Evolutionary conservation across 1,140 invertebrate species (phyloP), one percentile per base, ranked within the genome.

Genomic region (Danaus melanippus): DNA sequence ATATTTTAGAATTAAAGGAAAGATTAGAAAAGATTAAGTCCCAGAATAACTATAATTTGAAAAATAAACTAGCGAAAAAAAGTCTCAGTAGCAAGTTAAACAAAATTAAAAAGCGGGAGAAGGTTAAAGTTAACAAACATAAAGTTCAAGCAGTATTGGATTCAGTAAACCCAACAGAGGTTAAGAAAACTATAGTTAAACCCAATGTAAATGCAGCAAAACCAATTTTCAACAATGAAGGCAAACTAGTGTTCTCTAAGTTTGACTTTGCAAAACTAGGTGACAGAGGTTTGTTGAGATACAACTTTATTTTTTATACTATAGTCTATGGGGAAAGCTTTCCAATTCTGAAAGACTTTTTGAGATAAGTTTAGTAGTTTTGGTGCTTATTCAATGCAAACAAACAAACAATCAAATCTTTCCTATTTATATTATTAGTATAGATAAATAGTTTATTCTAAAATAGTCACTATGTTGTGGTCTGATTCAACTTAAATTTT

Each of bases 181-280:
- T 49, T 49, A 12, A 54, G 54, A 57, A 56, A 51, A 66, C 15
- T 60, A 52, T 69, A 12, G 50, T 59, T 8, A 70, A 77, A 67
- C 51, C 56, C 15, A 69, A 74, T 55, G 12, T 53, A 54, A 80
- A 62, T 68, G 89, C 88, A 42, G 62, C 74, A 40, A 93, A 93
- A 78, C 92, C 92, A 42, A 88, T 94, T 32, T 93, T 92, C 63
- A 94, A 94, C 75, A 92, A 90, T 57, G 91, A 93, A 62, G 93
- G 92, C 9, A 93, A 94, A 86, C 90, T 95, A 79, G 93, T 95
- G 9, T 95, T 94, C 75, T 94, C 92, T 50, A 95, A 94, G 84
- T 94, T 95, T 89, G 93, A 95, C 67, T 95, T 95, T 79, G 90
- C 91, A 21, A 82, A 72, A 60, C 44, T 75, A 65, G 79, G 77